These are phyloP conservation scores for Silurus glanis DNA, from an alignment of 2,113 vertebrate genomes.

Conservation along the genomic window DNA sequence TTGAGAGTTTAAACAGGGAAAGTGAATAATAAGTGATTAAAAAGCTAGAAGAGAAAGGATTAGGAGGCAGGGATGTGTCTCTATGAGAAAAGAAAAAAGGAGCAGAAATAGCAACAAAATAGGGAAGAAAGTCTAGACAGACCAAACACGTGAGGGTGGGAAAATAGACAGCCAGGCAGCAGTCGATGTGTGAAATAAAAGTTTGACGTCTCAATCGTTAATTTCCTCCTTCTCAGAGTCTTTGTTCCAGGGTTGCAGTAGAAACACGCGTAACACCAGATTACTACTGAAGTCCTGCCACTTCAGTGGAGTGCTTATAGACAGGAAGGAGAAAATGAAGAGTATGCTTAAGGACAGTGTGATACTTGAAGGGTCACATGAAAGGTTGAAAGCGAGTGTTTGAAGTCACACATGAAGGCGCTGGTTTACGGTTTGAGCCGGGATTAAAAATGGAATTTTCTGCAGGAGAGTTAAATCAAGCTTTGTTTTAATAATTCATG, in stretches of 20 bases:
- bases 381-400: background rate
- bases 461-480: background rate
- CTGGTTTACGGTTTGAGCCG: background rate
- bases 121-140: slow-evolving; percentile 17
- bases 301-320: background rate
- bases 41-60: slow-evolving; percentile 32
- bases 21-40: slow-evolving; percentile 20
- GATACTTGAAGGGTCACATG: background rate
- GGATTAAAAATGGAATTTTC: background rate
- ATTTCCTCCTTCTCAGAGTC: slow-evolving; percentile 1
- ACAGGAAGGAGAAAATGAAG: background rate
- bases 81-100: background rate
- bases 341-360: background rate
- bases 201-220: background rate
- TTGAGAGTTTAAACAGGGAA: background rate
- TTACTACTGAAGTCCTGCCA: slow-evolving; percentile 1
- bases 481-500: slow-evolving; percentile 3
- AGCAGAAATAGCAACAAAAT: background rate
- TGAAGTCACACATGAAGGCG: background rate
- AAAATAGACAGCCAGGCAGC: background rate
- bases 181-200: slow-evolving; percentile 10
- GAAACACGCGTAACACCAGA: background rate
- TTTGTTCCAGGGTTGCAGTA: slow-evolving; percentile 3
- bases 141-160: background rate
- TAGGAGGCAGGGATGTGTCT: background rate